These are phyloP conservation scores for Manis pentadactyla DNA, from an alignment of 2,797 vertebrate genomes.

Conservation along the genomic window DNA sequence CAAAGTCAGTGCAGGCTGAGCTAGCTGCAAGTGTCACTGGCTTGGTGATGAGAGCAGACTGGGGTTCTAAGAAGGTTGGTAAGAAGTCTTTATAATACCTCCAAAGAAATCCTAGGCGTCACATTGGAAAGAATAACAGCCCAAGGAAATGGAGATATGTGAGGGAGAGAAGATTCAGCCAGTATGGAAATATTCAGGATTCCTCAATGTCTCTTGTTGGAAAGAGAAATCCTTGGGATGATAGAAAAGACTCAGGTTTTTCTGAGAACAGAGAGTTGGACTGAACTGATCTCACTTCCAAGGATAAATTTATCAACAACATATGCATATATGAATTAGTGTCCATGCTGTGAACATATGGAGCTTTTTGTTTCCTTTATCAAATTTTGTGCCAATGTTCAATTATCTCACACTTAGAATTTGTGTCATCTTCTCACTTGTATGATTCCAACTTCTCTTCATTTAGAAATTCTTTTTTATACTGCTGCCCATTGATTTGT, in stretches of 20 bases:
- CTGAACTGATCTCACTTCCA: not conserved
- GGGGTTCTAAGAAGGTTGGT: not conserved
- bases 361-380: not conserved
- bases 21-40: not conserved
- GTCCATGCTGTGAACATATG: not conserved
- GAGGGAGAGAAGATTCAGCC: not conserved
- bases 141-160: not conserved
- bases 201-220: not conserved
- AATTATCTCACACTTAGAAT: not conserved
- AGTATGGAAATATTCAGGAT: not conserved
- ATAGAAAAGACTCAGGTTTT: constrained; percentile 3
- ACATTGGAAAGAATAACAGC: not conserved
- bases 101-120: not conserved
- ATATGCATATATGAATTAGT: not conserved
- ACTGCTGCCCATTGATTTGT: constrained; percentile 2
- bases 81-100: not conserved
- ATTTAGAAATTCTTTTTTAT: constrained; percentile 37
- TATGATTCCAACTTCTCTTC: constrained; percentile 21
- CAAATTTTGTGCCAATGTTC: not conserved
- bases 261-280: not conserved
- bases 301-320: not conserved
- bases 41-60: not conserved
- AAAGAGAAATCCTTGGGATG: not conserved
- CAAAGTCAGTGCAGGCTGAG: not conserved
- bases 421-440: not conserved